Percentiles rank a stretch among this genome's conserved stretches.
phyloP scores from a whole-genome alignment of 2,888 invertebrate genomes.

The Arge pagana region DNA sequence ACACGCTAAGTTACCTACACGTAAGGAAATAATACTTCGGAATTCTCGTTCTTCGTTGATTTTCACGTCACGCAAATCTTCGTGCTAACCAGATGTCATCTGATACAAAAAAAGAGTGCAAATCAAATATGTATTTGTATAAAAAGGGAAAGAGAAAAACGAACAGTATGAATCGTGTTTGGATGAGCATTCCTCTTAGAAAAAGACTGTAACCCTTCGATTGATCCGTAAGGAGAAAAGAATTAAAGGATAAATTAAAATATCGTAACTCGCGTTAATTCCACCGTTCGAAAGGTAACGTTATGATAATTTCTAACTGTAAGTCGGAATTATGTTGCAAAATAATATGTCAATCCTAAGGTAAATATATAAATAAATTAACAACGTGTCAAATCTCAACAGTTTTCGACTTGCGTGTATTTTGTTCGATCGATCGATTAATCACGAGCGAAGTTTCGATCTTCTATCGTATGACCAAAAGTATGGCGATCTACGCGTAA shows the following conservation, averaged over 20 bases:
- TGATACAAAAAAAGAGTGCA: constrained; percentile 24
- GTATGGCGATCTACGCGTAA: no score
- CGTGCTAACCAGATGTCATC: constrained; percentile 20
- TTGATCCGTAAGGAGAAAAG: constrained; percentile 15
- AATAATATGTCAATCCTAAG: constrained; percentile 50
- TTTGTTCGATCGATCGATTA: no score
- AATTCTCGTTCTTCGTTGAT: not conserved
- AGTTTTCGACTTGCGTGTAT: not conserved
- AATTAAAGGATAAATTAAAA: constrained; percentile 9
- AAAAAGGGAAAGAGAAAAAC: not conserved
- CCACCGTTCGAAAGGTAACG: constrained; percentile 8
- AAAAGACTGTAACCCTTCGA: constrained; percentile 16
- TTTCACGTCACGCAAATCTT: not conserved
- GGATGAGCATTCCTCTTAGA: constrained; percentile 13
- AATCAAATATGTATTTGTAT: constrained; percentile 19
- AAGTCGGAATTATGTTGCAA: constrained; percentile 30
- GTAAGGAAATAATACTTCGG: not conserved
- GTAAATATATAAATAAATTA: constrained; percentile 55
- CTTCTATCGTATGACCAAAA: no score
- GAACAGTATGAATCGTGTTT: constrained; percentile 19
- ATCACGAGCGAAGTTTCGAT: no score
- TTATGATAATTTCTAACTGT: constrained; percentile 14
- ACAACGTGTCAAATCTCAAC: constrained; percentile 27
- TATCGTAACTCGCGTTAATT: constrained; percentile 6
- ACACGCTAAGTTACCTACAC: constrained; percentile 9